Evolutionary conservation across 2,888 invertebrate genomes (phyloP), one percentile per base, ranked within the genome.

Genomic region (Chrysolina oricalcia): DNA sequence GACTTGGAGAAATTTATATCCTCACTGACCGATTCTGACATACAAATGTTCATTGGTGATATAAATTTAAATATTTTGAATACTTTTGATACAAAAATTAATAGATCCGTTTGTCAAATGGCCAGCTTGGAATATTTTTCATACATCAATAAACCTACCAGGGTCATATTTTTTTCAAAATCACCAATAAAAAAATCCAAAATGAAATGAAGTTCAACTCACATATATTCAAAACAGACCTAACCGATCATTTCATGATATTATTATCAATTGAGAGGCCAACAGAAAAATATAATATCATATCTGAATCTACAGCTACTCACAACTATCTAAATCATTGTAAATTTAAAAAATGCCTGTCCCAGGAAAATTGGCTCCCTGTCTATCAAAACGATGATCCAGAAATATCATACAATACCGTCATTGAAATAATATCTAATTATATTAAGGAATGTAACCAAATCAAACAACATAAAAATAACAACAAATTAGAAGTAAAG

Each of bases 21-120:
- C 63, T 2, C 15, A 35, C 40, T 35, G 63, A 35, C 35, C 35
- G 63, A 35, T 35, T n/a, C 63, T 35, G 63, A 63, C 35, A 63
- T 63, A 63, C 63, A 62, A 23, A 23, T 62, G 9, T 62, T 62
- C 15, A 40, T 63, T 63, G 63, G 63, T 35, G 63, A 35, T 17
- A 63, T 63, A 63, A 35, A 63, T 63, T 17, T 35, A 15, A 63
- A 63, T 35, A 63, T 63, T 15, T 63, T 63, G 63, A 63, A 63
- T 63, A 35, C 63, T 15, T 63, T 17, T 35, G 35, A 63, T 35
- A 35, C 63, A 17, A 63, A 63, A 63, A 63, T 19, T 1, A 27
- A 63, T 63, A 63, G 27, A 27, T 5, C 2, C 5, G 63, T 63
- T 63, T 63, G 63, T 63, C 19, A 13, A 35, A 63, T 63, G 63